These are phyloP conservation scores for Latrodectus geometricus DNA, from an alignment of 1,140 invertebrate species.

Conservation along the genomic window DNA sequence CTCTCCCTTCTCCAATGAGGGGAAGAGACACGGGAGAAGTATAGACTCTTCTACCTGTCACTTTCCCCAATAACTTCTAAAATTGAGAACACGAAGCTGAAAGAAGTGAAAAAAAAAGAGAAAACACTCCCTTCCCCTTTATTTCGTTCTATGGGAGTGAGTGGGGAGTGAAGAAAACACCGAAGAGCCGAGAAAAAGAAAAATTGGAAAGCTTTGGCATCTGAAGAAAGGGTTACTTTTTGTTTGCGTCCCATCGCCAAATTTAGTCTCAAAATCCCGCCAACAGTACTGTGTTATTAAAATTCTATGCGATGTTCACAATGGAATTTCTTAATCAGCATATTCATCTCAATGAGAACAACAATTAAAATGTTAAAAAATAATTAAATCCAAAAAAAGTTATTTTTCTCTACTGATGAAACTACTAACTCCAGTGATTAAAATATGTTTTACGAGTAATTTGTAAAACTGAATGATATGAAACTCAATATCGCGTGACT, in stretches of 20 bases:
- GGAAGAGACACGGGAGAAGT: conserved; percentile 24
- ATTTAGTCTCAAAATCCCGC: not conserved
- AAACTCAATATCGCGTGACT: too few relatives aligned
- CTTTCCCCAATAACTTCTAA: conserved; percentile 62
- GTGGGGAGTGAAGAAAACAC: not conserved
- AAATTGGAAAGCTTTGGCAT: conserved; percentile 45
- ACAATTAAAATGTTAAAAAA: too few relatives aligned
- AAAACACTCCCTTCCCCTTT: not conserved
- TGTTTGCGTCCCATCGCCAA: not conserved
- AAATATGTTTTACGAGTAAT: too few relatives aligned
- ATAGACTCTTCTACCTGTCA: conserved; percentile 52
- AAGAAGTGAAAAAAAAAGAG: conserved; percentile 7
- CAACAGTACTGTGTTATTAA: not conserved
- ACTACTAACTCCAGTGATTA: too few relatives aligned
- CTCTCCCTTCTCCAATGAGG: conserved; percentile 21
- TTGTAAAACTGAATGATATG: too few relatives aligned
- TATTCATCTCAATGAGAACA: too few relatives aligned
- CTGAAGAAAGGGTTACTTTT: conserved; percentile 43
- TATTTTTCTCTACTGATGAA: too few relatives aligned
- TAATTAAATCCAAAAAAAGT: too few relatives aligned
- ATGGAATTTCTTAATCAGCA: too few relatives aligned
- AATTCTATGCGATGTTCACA: too few relatives aligned
- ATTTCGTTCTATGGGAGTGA: not conserved
- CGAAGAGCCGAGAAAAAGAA: conserved; percentile 45
- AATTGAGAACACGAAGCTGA: conserved; percentile 60